Base-by-base conservation (phyloP, 2,888 invertebrate genomes). In the Tenodera sinensis region DNA sequence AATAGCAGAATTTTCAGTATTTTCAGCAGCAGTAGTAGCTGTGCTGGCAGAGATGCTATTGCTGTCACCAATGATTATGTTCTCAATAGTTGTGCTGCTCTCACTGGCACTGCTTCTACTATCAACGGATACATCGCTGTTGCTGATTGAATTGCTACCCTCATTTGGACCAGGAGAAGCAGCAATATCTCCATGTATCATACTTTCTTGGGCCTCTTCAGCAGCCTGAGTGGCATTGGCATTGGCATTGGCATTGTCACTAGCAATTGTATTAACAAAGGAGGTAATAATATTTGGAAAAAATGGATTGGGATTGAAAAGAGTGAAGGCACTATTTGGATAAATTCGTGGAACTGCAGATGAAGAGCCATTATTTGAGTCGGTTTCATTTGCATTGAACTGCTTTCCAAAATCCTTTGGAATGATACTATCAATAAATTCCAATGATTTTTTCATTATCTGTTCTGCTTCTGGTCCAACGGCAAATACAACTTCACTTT, bases 381-480 rank as follows among this genome's bases (percentile, higher is more conserved):
- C 54, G 1, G 30, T 27, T 27, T 12, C 54, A 71, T 25, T 71
- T 71, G 54, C 20, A 20, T 71, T 25, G 15, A 25, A 15, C 4
- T 15, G 54, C 30, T 30, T 15, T 47, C 54, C 84, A 82, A 28
- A 28, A 25, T 54, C 81, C 54, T 82, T 30, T 27, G 89, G 47
- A 54, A 83, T 30, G 28, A 88, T 82, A 4, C 71, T 71, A 14
- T 83, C 28, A 30, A 90, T 83, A 28, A 83, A 28, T 42, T 47
- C 88, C 27, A 89, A 12, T 3, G 89, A 88, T 89, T 84, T 81
- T 82, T 90, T 84, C 89, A 90, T 81, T n/a, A 90, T n/a, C 28
- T 89, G 47, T 28, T 89, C 84, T 28, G 90, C 88, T 83, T 89
- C 82, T 47, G 89, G 89, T n/a, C 90, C 90, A n/a, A 87, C 89